Base-by-base conservation (phyloP, 1,140 invertebrate species). In the Notospermus geniculatus region DNA sequence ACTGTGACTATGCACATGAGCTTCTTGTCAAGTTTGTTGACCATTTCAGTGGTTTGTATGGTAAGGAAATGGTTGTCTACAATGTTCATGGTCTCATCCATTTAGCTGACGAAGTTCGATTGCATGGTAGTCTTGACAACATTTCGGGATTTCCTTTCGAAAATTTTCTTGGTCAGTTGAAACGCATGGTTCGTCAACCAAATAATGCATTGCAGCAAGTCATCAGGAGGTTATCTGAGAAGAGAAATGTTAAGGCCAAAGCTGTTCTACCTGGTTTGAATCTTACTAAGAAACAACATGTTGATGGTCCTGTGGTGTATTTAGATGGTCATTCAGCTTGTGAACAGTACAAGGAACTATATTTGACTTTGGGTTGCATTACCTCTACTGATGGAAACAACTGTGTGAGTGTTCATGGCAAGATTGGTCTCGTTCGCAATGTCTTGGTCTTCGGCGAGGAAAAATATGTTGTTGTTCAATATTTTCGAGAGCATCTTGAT, bases 111-210 rank as follows among this genome's bases (percentile, higher is more conserved):
- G 78, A 83, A 67, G 72, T 73, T 19, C 54, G 58, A 62, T 57
- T 60, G 9, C 73, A 73, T 70, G 81, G 80, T 15, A 15, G 65
- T 27, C 59, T 81, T 28, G 75, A 82, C 56, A 66, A 59, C 28
- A 72, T 71, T 56, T 73, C 69, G 41, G 69, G 75, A n/a, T 83
- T 82, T 66, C 56, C 64, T 28, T 82, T 80, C 71, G 80, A 83
- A 72, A 80, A 75, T 65, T 71, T 70, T 56, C 62, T 82, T 54
- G 59, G 69, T 50, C 41, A 66, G 45, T 63, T 82, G 25, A 80
- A 80, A 66, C 64, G 46, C 22, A 25, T 61, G 15, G 22, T 64
- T 7, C 62, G 59, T 0, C 55, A 32, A 2, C 11, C 2, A 1
- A 54, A 30, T 1, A 43, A 23, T 1, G 52, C 59, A 1, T 53